Conservation (phyloP, 2,797 vertebrate species). For the Crocidura indochinensis region DNA sequence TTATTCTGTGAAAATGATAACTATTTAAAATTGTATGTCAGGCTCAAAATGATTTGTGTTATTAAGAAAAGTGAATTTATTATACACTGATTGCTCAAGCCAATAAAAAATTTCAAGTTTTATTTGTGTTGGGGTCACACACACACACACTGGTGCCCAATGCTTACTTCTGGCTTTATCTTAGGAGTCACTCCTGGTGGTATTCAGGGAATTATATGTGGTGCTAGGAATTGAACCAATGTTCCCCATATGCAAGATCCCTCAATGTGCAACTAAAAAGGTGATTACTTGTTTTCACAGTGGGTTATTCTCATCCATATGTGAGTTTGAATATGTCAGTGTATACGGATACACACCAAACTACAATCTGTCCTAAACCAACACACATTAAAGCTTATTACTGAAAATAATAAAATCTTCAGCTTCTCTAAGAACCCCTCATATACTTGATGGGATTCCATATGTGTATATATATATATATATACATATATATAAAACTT, state of each 20-base stretch:
- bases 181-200: too few species aligned
- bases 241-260: too few species aligned
- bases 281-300: fast-evolving
- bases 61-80: not conserved
- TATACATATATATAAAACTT: too few species aligned
- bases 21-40: not conserved
- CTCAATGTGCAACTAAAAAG: not conserved
- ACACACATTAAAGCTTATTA: not conserved
- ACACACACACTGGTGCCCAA: too few species aligned
- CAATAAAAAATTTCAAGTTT: not conserved
- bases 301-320: not conserved
- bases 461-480: too few species aligned
- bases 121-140: too few species aligned
- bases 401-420: not conserved
- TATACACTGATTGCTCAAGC: not conserved
- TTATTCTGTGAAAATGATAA: not conserved
- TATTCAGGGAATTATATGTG: too few species aligned
- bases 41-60: not conserved
- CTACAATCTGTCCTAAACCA: not conserved
- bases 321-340: not conserved
- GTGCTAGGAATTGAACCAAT: too few species aligned
- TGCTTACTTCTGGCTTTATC: too few species aligned
- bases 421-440: fast-evolving
- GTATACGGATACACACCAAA: not conserved
- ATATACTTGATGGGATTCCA: not conserved